phyloP scores from a whole-genome alignment of 35 echinoderm and acorn worm species.

The Hemicentrotus pulcherrimus region DNA sequence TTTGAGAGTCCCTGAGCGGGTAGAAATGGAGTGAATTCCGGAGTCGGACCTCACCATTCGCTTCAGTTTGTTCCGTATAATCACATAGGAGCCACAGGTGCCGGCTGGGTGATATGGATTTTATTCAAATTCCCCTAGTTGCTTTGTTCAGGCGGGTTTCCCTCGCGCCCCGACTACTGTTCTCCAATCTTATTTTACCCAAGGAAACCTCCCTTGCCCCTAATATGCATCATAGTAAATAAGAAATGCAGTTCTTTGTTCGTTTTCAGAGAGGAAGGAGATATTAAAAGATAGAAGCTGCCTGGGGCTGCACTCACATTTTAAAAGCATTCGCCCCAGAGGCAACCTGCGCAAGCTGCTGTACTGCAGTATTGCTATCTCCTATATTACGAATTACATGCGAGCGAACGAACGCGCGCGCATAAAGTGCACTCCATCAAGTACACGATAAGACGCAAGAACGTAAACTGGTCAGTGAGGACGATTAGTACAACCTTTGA shows the following conservation, averaged over 20 bases:
- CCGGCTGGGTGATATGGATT: conserved; percentile 29
- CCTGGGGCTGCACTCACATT: neutral
- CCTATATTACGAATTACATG: neutral
- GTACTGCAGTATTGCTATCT: neutral
- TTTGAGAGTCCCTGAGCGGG: neutral
- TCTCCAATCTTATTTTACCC: neutral
- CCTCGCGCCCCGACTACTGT: neutral
- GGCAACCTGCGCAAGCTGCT: neutral
- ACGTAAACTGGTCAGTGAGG: neutral
- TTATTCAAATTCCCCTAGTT: neutral
- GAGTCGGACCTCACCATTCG: neutral
- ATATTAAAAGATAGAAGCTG: neutral
- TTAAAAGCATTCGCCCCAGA: neutral
- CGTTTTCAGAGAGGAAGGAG: neutral
- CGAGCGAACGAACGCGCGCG: neutral
- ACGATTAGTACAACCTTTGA: neutral
- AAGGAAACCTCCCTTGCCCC: neutral
- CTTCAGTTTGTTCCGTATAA: conserved; percentile 21
- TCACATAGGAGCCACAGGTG: conserved; percentile 40
- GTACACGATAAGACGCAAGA: neutral
- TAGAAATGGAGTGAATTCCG: conserved; percentile 25
- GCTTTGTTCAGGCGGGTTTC: neutral
- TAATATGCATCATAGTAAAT: conserved; percentile 9
- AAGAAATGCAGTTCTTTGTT: conserved; percentile 11
- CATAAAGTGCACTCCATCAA: neutral